Evolutionary conservation across 2,113 vertebrate species (phyloP), one percentile per base, ranked within the genome.

Genomic region (Odontophorus gujanensis): DNA sequence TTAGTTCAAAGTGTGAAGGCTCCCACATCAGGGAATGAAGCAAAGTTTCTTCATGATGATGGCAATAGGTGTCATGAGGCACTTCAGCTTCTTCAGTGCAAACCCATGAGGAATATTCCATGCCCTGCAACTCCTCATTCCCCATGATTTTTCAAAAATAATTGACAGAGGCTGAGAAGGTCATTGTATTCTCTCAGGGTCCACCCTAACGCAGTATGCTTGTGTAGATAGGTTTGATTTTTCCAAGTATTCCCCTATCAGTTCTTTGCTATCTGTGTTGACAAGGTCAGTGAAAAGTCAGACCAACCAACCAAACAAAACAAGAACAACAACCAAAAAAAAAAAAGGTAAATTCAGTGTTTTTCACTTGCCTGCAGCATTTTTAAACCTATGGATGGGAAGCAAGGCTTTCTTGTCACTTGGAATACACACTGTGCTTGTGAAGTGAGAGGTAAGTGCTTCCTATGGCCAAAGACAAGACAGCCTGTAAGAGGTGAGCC

Each of bases 161-260:
- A 95, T 86, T 95, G 94, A 78, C 95, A 95, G 85, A 63, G 40
- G 61, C 91, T 93, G 61, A 85, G 89, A 85, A 83, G 93, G 90
- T 90, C 77, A 69, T 57, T 80, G 91, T 75, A 88, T 42, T 86
- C 76, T 92, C 90, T 55, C 66, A 95, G 79, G 75, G 82, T 75
- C 73, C 62, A 67, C 66, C 20, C 76, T 80, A 82, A 61, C 1
- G 1, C 82, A 95, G 92, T 53, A 66, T 79, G 82, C 85, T 91
- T 0, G 1, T 81, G 66, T 25, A 93, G 76, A 83, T 85, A 86
- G 43, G 59, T 77, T 87, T 81, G 92, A 81, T 94, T 95, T 95
- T 95, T 86, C 82, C 51, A 72, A 78, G 87, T 94, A 92, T 86
- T 95, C 77, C 85, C 82, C 43, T 87, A 83, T 92, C 82, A 87